phyloP scores from a whole-genome alignment of 2,113 vertebrate genomes.

The Coturnix japonica region DNA sequence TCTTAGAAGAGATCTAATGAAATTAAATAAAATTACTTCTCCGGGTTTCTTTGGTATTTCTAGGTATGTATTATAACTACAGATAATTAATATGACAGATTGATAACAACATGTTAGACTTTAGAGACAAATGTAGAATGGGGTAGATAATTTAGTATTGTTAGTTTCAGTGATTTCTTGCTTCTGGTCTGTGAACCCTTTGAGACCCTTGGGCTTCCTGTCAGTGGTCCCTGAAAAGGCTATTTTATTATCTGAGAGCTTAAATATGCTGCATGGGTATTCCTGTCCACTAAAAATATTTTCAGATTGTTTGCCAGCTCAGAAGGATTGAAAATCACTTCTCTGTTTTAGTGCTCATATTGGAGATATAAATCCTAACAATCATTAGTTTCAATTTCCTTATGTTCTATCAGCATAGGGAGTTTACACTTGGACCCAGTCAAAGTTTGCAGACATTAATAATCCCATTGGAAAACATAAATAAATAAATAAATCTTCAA shows the following conservation, averaged over 20 bases:
- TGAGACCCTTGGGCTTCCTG: not conserved
- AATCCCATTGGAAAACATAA: not conserved
- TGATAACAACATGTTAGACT: not conserved
- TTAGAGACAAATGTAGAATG: not conserved
- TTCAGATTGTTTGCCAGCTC: not conserved
- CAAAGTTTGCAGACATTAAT: not conserved
- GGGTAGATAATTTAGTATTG: not conserved
- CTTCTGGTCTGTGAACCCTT: not conserved
- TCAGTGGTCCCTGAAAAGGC: not conserved
- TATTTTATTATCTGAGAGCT: not conserved
- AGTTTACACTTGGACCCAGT: not conserved
- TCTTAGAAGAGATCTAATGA: not conserved
- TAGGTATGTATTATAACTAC: not conserved
- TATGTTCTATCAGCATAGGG: not conserved
- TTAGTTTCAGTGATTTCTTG: not conserved
- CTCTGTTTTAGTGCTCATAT: not conserved
- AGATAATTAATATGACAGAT: not conserved
- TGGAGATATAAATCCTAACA: slow-evolving; percentile 6
- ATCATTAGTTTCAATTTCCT: not conserved
- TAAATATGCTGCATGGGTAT: not conserved
- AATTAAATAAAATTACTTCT: not conserved
- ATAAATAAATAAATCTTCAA: not conserved
- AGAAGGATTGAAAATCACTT: not conserved
- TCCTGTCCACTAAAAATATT: not conserved
- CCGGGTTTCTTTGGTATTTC: not conserved